Conservation (phyloP, 2,888 invertebrate genomes). For the Mythimna loreyi region DNA sequence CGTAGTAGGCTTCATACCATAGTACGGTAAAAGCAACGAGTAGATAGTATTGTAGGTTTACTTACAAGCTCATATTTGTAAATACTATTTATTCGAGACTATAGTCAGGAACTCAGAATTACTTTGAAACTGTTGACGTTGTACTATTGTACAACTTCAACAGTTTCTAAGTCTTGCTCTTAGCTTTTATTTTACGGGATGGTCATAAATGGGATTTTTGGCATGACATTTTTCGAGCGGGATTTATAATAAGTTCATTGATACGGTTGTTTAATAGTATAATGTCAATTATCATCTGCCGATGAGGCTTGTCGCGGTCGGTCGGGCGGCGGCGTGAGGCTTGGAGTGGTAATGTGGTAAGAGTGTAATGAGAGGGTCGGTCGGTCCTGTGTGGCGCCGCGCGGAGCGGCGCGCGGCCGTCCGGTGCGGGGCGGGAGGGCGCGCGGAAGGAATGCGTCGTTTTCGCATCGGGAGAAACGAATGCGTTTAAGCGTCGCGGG, state of each 20-base stretch:
- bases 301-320: constrained; percentile 65
- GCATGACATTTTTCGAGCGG: constrained; percentile 32
- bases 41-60: constrained; percentile 42
- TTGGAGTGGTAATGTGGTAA: constrained; percentile 76
- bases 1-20: constrained; percentile 51
- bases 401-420: constrained; percentile 77
- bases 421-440: constrained; percentile 82
- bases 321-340: constrained; percentile 48
- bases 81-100: constrained; percentile 14
- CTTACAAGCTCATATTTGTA: constrained; percentile 25
- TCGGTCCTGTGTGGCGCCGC: constrained; percentile 78
- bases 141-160: constrained; percentile 19
- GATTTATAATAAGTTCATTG: constrained; percentile 53
- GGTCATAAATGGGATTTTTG: constrained; percentile 8
- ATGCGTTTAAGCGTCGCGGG: constrained; percentile 91
- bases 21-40: constrained; percentile 43
- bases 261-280: constrained; percentile 57
- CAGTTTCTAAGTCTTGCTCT: constrained; percentile 37
- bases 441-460: constrained; percentile 91
- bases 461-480: constrained; percentile 91
- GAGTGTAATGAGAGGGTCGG: constrained; percentile 87
- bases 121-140: constrained; percentile 19
- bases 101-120: background rate
- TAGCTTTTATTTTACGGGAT: background rate
- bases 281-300: constrained; percentile 57